Conservation (phyloP, 2,888 invertebrate genomes). For the Trachelus iudaicus region DNA sequence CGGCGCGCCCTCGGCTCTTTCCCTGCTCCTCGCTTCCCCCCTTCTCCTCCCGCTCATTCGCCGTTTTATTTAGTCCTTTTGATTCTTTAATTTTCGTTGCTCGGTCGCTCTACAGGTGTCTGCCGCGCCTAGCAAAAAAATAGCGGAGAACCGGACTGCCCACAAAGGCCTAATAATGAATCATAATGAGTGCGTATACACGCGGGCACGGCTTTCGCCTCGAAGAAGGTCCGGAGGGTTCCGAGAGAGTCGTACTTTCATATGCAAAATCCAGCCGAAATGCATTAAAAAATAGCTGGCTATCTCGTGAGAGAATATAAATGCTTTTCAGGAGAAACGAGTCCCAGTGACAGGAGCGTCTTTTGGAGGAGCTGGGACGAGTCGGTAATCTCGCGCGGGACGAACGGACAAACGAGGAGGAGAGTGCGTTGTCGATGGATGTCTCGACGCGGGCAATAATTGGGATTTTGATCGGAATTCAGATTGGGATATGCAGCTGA, state of each 20-base stretch:
- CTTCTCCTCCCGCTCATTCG: conserved; percentile 9
- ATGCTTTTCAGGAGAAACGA: no score
- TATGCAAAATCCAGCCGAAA: conserved; percentile 42
- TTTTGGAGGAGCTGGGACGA: no score
- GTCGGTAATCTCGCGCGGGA: no score
- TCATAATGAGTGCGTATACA: conserved; percentile 47
- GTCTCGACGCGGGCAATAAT: no score
- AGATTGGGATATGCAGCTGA: no score
- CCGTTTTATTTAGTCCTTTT: conserved; percentile 39
- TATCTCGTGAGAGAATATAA: no score
- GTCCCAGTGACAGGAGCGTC: no score
- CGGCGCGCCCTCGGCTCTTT: conserved; percentile 14
- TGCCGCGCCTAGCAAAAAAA: conserved; percentile 49
- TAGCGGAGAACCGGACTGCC: conserved; percentile 49
- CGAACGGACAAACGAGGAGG: no score
- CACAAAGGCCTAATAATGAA: conserved; percentile 58
- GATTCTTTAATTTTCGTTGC: conserved; percentile 37
- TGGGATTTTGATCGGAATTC: no score
- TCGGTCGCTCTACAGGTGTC: conserved; percentile 51
- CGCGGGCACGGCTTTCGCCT: conserved; percentile 5
- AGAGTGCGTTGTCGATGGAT: no score
- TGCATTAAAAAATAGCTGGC: no score
- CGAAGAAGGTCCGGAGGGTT: conserved; percentile 17
- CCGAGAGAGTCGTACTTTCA: conserved; percentile 44
- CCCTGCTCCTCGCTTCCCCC: conserved; percentile 14